Conservation (phyloP, 2,113 vertebrate species). For the Apeltes quadracus region DNA sequence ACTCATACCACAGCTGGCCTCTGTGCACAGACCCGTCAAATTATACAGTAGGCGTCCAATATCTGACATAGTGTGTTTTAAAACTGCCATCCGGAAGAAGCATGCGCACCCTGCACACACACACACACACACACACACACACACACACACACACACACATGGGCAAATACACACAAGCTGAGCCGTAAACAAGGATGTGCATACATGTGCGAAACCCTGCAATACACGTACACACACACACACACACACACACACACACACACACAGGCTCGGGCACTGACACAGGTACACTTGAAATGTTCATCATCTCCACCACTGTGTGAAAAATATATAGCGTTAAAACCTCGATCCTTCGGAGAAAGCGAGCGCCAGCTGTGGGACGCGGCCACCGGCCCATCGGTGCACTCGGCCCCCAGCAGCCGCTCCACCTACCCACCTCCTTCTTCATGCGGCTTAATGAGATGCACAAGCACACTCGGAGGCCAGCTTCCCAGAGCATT, state of each 20-base stretch:
- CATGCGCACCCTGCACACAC: slow-evolving; percentile 39
- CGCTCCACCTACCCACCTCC: slow-evolving; percentile 63
- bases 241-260: slow-evolving; percentile 7
- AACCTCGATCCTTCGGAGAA: slow-evolving; percentile 59
- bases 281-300: too few relatives aligned
- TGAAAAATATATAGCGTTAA: slow-evolving; percentile 50
- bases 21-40: slow-evolving; percentile 75
- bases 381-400: slow-evolving; percentile 58
- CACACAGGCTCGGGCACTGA: slow-evolving; percentile 1
- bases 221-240: slow-evolving; percentile 28
- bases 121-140: neutral
- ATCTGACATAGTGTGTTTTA: slow-evolving; percentile 73
- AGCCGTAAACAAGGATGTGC: slow-evolving; percentile 35
- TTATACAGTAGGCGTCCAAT: slow-evolving; percentile 76
- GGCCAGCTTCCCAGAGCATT: slow-evolving; percentile 72
- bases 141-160: slow-evolving; percentile 24
- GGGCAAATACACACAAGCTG: slow-evolving; percentile 51
- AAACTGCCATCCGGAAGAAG: slow-evolving; percentile 70
- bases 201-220: slow-evolving; percentile 36
- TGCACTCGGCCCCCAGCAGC: slow-evolving; percentile 64
- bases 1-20: slow-evolving; percentile 77
- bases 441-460: slow-evolving; percentile 72
- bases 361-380: slow-evolving; percentile 57
- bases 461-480: slow-evolving; percentile 77
- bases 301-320: slow-evolving; percentile 65